Percentiles rank a stretch among this genome's conserved stretches.
Conservation (phyloP, 2,888 invertebrate genomes). For the Nomada flava region DNA sequence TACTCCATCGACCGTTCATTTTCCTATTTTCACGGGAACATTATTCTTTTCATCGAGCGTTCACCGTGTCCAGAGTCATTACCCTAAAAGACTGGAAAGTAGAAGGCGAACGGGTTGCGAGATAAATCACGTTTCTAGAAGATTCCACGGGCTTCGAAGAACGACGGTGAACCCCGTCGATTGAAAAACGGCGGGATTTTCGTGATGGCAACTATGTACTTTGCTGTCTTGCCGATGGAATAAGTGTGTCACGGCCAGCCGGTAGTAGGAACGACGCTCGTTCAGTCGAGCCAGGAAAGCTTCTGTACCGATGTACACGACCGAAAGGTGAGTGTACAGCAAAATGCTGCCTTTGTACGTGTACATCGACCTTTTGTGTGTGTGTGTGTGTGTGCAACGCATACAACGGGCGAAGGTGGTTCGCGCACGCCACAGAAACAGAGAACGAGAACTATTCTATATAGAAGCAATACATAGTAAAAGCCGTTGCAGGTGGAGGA, state of each 20-base stretch:
- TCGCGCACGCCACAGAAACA: constrained; percentile 13
- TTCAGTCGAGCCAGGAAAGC: constrained; percentile 74
- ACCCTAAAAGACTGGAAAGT: not conserved
- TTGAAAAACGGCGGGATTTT: constrained; percentile 65
- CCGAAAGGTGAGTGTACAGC: constrained; percentile 73
- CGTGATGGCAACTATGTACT: constrained; percentile 64
- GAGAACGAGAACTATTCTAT: constrained; percentile 34
- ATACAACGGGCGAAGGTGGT: not conserved
- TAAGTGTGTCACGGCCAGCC: constrained; percentile 81
- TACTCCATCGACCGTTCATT: not conserved
- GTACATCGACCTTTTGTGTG: constrained; percentile 15
- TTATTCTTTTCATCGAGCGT: not conserved
- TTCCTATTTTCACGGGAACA: not conserved
- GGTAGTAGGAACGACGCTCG: constrained; percentile 76
- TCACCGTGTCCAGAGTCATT: not conserved
- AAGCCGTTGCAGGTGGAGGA: constrained; percentile 70
- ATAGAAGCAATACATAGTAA: constrained; percentile 57
- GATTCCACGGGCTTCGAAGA: not conserved
- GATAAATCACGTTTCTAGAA: constrained; percentile 17
- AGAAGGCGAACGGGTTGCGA: not conserved
- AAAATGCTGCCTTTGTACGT: constrained; percentile 52
- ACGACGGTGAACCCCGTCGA: constrained; percentile 22
- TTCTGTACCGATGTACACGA: constrained; percentile 72
- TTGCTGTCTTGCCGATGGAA: constrained; percentile 68
- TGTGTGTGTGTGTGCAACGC: not conserved